Base-by-base conservation (phyloP, 1,140 invertebrate species). In the Drosophila subpulchrella region DNA sequence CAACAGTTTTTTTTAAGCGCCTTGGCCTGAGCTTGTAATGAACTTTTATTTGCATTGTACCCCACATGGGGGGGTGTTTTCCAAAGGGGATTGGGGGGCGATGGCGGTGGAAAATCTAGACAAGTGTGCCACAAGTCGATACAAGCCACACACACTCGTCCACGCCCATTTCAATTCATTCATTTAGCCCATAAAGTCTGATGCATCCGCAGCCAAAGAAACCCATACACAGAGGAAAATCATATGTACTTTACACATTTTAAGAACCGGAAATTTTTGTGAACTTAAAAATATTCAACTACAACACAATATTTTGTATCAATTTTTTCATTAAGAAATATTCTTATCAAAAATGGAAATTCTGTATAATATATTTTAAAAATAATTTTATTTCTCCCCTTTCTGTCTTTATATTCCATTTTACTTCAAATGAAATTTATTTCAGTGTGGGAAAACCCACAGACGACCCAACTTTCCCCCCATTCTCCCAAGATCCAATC, bases 41-140 rank as follows among this genome's bases (percentile, higher is more conserved):
- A 86, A 86, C 83, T 86, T 86, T 88, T 88, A 86, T 86, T 86
- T 86, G 83, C 83, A 88, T 86, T 86, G 79, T 83, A 53, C 66
- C 51, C 12, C 44, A 48, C 42, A 48, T 2, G 13, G 17, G 44
- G 53, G 15, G n/a, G 48, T 5, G 48, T 8, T 51, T 6, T 8
- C 47, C 47, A n/a, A 17, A 5, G 30, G 12, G 8, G 15, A 5
- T 5, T 5, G 3, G 36, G 36, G 50, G 6, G 13, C 8, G 24
- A 4, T 27, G 36, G 20, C 17, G 56, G 12, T 10, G 12, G 11
- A 41, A 55, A 46, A 50, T 34, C 46, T 54, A 48, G 60, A 78
- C 68, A 77, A 81, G 53, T 85, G 82, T 68, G 67, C 71, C 82
- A 82, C 81, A 86, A 86, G 83, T 79, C 83, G 83, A 86, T 86